Conservation (phyloP, 2,888 invertebrate genomes). For the Epinotia demarniana region DNA sequence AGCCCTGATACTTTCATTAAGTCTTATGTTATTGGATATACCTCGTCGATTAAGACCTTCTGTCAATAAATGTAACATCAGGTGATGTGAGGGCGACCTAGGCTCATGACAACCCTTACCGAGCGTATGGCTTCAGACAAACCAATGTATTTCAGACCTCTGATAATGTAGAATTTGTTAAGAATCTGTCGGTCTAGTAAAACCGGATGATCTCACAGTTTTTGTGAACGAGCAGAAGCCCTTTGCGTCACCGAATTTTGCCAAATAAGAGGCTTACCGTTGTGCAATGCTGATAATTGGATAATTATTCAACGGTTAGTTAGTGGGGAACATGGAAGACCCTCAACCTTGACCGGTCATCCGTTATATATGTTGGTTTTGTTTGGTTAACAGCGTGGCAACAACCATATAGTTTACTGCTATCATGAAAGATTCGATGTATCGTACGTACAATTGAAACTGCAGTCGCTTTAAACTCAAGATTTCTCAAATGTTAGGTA, state of each 20-base stretch:
- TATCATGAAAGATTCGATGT: no score
- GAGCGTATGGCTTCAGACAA: not conserved
- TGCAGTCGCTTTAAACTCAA: no score
- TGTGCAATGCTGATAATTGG: constrained; percentile 27
- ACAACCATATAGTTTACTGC: not conserved
- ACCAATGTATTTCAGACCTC: not conserved
- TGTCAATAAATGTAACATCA: constrained; percentile 1
- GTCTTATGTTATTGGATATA: not conserved
- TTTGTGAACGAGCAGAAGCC: constrained; percentile 12
- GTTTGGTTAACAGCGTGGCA: not conserved
- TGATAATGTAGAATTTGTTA: not conserved
- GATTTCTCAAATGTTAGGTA: no score
- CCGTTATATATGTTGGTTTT: not conserved
- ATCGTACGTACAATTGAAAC: no score
- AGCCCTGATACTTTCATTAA: not conserved
- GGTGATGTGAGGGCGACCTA: constrained; percentile 18
- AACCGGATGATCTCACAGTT: not conserved
- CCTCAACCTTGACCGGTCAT: constrained; percentile 3
- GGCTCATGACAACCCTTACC: not conserved
- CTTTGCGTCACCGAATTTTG: constrained; percentile 29
- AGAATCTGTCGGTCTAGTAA: not conserved
- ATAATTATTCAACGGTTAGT: constrained; percentile 24
- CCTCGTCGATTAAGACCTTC: not conserved
- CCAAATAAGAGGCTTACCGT: constrained; percentile 32
- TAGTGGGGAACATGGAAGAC: constrained; percentile 23